Evolutionary conservation across 2,113 vertebrate species (phyloP).

Genomic region (Leuciscus idus): DNA sequence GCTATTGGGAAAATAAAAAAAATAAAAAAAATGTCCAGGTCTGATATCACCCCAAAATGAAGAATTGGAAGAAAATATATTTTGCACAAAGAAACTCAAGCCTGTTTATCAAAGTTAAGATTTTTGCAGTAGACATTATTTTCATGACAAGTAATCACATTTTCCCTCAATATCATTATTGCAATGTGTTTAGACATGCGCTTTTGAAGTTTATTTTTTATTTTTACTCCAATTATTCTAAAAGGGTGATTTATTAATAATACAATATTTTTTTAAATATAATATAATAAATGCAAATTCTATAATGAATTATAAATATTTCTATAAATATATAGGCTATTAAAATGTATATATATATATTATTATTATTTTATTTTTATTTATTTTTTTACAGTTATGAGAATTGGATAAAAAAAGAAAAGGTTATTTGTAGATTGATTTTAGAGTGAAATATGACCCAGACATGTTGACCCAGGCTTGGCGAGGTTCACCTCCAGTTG

Average conservation of each 20-base stretch:
- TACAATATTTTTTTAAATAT: not conserved
- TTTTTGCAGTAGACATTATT: not conserved
- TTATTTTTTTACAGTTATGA: not conserved
- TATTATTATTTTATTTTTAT: not conserved
- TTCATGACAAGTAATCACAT: not conserved
- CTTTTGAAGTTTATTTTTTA: not conserved
- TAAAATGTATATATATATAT: not conserved
- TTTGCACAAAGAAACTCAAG: not conserved
- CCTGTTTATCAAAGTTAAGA: too few species aligned
- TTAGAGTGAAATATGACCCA: not conserved
- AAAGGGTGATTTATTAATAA: not conserved
- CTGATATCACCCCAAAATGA: not conserved
- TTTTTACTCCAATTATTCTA: not conserved
- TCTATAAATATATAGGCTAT: not conserved
- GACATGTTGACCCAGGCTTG: not conserved
- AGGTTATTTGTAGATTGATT: not conserved
- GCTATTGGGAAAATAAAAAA: not conserved
- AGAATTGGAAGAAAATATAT: not conserved
- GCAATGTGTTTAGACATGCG: not conserved
- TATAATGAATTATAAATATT: too few species aligned
- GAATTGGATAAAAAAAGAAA: not conserved
- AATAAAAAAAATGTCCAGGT: not conserved
- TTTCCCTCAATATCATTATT: not conserved
- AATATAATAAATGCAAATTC: too few species aligned
- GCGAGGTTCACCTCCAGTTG: not conserved